Evolutionary conservation across 2,888 invertebrate species (phyloP).

Genomic region (Fragum whitleyi): DNA sequence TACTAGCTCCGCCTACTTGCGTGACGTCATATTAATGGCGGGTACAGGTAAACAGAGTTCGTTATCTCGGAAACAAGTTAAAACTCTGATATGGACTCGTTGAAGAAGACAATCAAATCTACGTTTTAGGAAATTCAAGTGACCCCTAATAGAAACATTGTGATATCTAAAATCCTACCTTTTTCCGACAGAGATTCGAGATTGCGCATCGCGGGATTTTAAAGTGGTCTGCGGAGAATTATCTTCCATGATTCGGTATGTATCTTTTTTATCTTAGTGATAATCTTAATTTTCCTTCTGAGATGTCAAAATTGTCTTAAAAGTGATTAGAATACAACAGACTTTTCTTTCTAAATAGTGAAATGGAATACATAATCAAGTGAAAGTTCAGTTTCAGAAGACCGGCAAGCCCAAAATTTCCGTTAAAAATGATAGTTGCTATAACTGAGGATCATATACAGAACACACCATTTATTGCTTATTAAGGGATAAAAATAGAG

Average conservation of each 20-base stretch:
- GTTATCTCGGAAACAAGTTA: conserved; percentile 60
- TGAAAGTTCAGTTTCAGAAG: too few species aligned
- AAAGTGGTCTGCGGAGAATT: neutral
- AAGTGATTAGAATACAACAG: neutral
- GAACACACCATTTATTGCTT: too few species aligned
- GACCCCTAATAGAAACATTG: conserved; percentile 53
- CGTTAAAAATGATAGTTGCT: too few species aligned
- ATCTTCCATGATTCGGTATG: neutral
- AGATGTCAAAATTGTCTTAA: neutral
- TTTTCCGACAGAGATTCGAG: conserved; percentile 4
- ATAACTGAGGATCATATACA: too few species aligned
- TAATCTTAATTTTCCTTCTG: neutral
- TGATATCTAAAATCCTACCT: conserved; percentile 13
- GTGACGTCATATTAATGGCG: conserved; percentile 63
- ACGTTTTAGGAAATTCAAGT: conserved; percentile 55
- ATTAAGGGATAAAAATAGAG: too few species aligned
- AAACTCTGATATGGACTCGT: conserved; percentile 51
- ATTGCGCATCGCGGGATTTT: conserved; percentile 3
- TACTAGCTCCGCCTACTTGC: conserved; percentile 51
- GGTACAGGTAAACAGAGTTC: conserved; percentile 60
- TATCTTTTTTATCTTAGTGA: neutral
- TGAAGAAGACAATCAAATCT: conserved; percentile 57
- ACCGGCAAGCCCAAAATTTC: too few species aligned
- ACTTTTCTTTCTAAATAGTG: neutral
- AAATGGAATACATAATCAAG: too few species aligned